Conservation (phyloP, 1,140 invertebrate genomes). For the Anoplolepis gracilipes region DNA sequence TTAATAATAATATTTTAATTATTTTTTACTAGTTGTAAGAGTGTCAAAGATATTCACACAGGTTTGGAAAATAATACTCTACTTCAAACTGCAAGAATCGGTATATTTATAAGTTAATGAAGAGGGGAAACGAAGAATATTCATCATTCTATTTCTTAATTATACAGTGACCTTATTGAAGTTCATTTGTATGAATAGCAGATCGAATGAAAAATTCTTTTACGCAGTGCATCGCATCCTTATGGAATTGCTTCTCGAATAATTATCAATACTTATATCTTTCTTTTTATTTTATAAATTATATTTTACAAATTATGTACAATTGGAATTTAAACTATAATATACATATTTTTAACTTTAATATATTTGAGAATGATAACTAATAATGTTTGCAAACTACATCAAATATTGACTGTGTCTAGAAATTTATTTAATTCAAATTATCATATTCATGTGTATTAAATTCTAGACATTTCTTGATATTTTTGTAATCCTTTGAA, state of each 20-base stretch:
- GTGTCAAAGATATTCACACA: neutral
- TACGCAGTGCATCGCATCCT: neutral
- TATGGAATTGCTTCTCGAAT: neutral
- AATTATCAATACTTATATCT: no score
- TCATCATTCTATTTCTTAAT: neutral
- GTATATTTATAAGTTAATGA: slow-evolving; percentile 4
- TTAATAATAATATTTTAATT: slow-evolving; percentile 1
- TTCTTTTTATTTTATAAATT: no score
- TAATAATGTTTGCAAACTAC: neutral
- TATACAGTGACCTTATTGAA: neutral
- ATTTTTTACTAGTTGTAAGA: neutral
- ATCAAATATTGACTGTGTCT: neutral
- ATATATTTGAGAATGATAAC: neutral
- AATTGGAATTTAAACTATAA: no score
- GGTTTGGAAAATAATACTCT: neutral
- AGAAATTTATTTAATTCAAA: neutral
- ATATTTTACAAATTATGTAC: no score
- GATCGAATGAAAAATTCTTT: neutral
- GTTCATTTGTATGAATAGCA: neutral
- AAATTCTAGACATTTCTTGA: no score
- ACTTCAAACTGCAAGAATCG: neutral
- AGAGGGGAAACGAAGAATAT: neutral
- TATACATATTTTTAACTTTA: neutral
- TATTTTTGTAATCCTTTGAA: no score
- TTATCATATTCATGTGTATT: neutral